These are phyloP conservation scores for Philhelius pedissequus DNA, from an alignment of 2,888 invertebrate species.

Conservation along the genomic window DNA sequence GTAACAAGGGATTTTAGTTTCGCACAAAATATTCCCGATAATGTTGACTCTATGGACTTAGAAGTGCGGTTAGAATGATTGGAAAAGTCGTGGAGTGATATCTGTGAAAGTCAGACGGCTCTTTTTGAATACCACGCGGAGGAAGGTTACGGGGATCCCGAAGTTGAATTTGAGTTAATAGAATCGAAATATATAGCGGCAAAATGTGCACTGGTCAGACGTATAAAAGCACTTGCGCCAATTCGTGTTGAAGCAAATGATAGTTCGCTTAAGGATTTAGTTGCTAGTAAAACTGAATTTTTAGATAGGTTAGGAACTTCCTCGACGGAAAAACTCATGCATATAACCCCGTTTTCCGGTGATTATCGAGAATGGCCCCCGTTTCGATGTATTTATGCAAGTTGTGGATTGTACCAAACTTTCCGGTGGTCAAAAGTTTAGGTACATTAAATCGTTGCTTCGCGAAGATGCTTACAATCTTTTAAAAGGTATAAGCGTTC, in stretches of 20 bases:
- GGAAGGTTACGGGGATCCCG: background rate
- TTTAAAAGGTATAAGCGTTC: background rate
- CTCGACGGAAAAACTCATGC: background rate
- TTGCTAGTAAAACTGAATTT: background rate
- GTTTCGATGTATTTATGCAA: background rate
- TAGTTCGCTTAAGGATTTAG: background rate
- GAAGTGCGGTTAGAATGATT: constrained; percentile 8
- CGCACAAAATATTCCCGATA: background rate
- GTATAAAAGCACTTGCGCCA: background rate
- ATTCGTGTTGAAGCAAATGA: too few species aligned
- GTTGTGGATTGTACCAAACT: background rate
- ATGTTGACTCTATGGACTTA: background rate
- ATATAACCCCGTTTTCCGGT: background rate
- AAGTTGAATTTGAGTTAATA: background rate
- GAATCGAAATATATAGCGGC: constrained; percentile 5
- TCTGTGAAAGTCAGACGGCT: background rate
- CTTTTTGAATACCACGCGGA: background rate
- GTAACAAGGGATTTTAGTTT: background rate
- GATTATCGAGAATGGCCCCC: background rate
- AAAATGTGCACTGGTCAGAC: background rate
- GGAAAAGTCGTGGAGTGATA: background rate
- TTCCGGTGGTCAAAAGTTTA: background rate
- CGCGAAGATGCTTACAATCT: background rate
- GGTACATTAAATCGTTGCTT: background rate
- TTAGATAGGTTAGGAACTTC: background rate